phyloP scores from a whole-genome alignment of 2,797 vertebrate species.

The Xiphorhynchus erythropygius region DNA sequence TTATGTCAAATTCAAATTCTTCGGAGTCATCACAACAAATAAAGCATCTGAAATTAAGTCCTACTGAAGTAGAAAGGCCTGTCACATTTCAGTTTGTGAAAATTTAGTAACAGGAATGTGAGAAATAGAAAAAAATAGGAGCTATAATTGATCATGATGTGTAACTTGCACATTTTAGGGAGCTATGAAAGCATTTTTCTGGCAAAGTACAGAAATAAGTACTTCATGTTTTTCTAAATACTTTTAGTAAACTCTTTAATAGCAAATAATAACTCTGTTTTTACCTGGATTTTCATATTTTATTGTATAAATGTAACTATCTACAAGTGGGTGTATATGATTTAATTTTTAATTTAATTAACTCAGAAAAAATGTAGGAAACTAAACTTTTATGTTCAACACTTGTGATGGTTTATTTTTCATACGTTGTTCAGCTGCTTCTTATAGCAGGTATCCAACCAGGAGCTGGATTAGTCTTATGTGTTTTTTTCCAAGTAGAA shows the following conservation, averaged over 20 bases:
- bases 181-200: not conserved
- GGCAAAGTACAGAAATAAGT: not conserved
- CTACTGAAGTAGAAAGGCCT: not conserved
- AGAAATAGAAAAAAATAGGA: not conserved
- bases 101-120: not conserved
- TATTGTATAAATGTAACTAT: not conserved
- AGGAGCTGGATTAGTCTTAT: not conserved
- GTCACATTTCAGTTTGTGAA: not conserved
- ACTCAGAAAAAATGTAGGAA: not conserved
- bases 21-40: not conserved
- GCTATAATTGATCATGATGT: not conserved
- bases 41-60: not conserved
- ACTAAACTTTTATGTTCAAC: not conserved
- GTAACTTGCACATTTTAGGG: not conserved
- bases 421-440: not conserved
- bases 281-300: not conserved
- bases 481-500: not conserved
- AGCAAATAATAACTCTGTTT: not conserved
- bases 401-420: not conserved
- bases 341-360: not conserved
- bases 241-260: not conserved
- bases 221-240: not conserved
- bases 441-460: not conserved
- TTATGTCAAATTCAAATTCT: not conserved
- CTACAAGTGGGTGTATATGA: not conserved